Evolutionary conservation across 2,113 vertebrate species (phyloP), one percentile per base, ranked within the genome.

Genomic region (Chloropsis hardwickii): DNA sequence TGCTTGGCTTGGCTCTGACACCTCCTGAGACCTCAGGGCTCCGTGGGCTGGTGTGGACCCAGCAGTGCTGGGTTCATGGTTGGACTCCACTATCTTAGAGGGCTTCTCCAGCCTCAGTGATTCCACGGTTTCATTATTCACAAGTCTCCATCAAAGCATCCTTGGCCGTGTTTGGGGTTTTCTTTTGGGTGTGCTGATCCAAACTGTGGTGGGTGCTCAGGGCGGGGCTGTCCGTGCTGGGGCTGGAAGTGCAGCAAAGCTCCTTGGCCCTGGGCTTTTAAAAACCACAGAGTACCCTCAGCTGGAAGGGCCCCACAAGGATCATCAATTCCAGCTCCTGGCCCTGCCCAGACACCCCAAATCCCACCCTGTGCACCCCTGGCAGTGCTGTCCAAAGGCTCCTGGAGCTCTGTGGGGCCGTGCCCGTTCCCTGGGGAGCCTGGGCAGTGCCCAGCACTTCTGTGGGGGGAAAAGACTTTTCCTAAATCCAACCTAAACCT

Each of bases 181-280:
- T 10, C 47, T 27, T 18, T 23, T 51, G 73, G 42, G 28, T 9
- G 12, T 21, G 57, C 47, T 61, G 42, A n/a, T 77, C 44, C 29
- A 31, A 42, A 4, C 13, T 0, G 2, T 42, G 51, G 14, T 39
- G 58, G 40, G 12, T 39, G 40, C 21, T 29, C 10, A 11, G 44
- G 14, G 21, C 5, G 33, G 29, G 11, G 31, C 62, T 48, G 39
- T 45, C 2, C 0, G 1, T 11, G 4, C 7, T 10, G n/a, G 37
- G 4, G 12, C 54, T 89, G 58, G 28, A 8, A 45, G 42, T 11
- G 60, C 9, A 2, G 15, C 10, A 25, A 54, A 40, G 28, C 60
- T 85, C 35, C 35, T 48, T n/a, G 47, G 44, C 69, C 35, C 35
- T 48, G 28, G 47, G 48, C 69, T 94, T n/a, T 77, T 73, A 77